phyloP scores from a whole-genome alignment of 2,797 vertebrate genomes.

The Pelobates cultripes region DNA sequence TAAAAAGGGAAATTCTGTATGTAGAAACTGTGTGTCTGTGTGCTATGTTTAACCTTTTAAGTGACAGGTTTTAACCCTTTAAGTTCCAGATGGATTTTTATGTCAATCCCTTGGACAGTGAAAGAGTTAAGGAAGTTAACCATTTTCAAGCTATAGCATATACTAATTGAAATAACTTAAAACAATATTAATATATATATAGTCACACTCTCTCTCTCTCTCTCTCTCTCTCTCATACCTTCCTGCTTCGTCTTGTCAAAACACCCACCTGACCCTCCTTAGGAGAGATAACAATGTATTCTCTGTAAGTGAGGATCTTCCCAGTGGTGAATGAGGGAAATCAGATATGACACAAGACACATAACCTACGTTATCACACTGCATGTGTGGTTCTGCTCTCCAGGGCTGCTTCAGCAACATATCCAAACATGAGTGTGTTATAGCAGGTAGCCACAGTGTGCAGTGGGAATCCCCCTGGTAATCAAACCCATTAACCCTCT shows the following conservation, averaged over 20 bases:
- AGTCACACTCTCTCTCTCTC: too few relatives aligned
- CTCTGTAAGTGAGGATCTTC: background rate
- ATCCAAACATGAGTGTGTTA: background rate
- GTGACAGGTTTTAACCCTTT: too few relatives aligned
- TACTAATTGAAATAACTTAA: too few relatives aligned
- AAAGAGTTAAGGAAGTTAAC: background rate
- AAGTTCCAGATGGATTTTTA: too few relatives aligned
- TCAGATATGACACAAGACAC: conserved; percentile 26
- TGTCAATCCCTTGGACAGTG: background rate
- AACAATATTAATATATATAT: too few relatives aligned
- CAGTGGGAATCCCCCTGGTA: background rate
- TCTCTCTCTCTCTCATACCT: too few relatives aligned
- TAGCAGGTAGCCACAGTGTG: background rate
- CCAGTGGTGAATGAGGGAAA: conserved; percentile 17
- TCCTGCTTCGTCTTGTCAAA: too few relatives aligned
- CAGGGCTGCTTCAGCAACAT: background rate
- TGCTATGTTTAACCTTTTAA: too few relatives aligned
- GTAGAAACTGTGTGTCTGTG: too few relatives aligned
- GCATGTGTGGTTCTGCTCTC: conserved; percentile 24
- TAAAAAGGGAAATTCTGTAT: too few relatives aligned
- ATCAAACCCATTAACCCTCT: background rate
- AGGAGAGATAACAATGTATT: background rate
- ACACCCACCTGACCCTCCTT: background rate
- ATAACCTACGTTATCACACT: conserved; percentile 14
- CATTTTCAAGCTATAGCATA: background rate